Percentiles rank a stretch among this genome's conserved stretches.
Evolutionary conservation across 2,113 vertebrate species (phyloP).

Genomic region (Pipra filicauda): DNA sequence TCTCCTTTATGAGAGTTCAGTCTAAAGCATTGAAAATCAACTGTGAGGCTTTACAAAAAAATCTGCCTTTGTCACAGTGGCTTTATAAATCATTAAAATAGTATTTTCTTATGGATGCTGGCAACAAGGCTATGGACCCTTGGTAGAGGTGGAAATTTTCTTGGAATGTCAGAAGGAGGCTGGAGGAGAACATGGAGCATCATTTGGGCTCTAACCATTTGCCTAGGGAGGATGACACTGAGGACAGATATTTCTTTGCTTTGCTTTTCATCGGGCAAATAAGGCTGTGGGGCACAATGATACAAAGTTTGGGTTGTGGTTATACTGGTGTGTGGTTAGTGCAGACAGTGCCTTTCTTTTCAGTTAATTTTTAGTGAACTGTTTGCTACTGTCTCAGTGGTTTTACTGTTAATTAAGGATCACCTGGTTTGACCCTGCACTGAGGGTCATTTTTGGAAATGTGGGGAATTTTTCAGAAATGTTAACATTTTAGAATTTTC

Average conservation of each 20-base stretch:
- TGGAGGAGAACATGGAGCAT: neutral
- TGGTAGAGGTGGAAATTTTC: neutral
- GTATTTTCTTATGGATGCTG: neutral
- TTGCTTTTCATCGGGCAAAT: neutral
- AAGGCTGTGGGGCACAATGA: neutral
- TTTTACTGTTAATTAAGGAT: neutral
- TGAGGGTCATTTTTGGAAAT: neutral
- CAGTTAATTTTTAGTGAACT: neutral
- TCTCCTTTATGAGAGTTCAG: neutral
- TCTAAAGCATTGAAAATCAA: neutral
- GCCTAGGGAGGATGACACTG: neutral
- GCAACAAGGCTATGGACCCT: neutral
- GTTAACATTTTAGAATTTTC: neutral
- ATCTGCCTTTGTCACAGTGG: neutral
- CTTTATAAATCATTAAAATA: neutral
- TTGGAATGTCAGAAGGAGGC: neutral
- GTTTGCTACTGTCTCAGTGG: neutral
- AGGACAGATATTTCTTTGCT: neutral
- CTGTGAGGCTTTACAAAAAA: neutral
- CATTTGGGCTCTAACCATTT: neutral
- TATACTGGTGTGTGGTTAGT: neutral
- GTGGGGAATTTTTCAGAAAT: neutral
- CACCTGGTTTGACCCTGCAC: neutral
- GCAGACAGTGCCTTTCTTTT: neutral
- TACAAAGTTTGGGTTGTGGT: neutral